phyloP scores from a whole-genome alignment of 23 tunicate genomes.

The Halocynthia aurantium region DNA sequence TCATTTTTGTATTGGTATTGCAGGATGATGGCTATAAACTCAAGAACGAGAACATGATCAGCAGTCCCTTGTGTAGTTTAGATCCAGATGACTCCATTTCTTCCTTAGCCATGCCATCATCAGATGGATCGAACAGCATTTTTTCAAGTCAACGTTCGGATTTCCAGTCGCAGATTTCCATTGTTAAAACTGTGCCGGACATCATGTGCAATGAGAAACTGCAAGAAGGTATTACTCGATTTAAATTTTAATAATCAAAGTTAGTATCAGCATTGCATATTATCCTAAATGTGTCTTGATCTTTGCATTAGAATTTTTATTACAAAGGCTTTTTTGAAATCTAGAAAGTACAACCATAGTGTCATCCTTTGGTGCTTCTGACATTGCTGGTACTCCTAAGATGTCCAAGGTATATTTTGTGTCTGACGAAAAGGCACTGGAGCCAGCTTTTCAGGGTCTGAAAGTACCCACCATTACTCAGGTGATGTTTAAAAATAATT shows the following conservation, averaged over 20 bases:
- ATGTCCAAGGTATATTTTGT: conserved; percentile 16
- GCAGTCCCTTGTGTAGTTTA: background rate
- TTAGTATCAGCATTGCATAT: no score
- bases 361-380: conserved; percentile 7
- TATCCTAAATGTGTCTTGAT: no score
- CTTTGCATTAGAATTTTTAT: background rate
- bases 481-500: background rate
- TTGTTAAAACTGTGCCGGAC: conserved; percentile 3
- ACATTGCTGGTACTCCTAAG: background rate
- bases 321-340: background rate
- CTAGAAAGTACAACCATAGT: conserved; percentile 5
- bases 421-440: conserved; percentile 10
- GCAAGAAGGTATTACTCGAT: no score
- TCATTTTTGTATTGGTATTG: no score
- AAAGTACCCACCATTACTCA: conserved; percentile 19
- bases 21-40: background rate
- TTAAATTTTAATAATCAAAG: no score
- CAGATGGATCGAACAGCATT: background rate
- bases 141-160: conserved; percentile 1
- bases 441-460: background rate
- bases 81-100: conserved; percentile 16
- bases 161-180: background rate
- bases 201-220: no score
- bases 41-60: background rate
- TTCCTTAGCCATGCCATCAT: background rate